Evolutionary conservation across 2,888 invertebrate species (phyloP).

Genomic region (Endotricha flammealis): DNA sequence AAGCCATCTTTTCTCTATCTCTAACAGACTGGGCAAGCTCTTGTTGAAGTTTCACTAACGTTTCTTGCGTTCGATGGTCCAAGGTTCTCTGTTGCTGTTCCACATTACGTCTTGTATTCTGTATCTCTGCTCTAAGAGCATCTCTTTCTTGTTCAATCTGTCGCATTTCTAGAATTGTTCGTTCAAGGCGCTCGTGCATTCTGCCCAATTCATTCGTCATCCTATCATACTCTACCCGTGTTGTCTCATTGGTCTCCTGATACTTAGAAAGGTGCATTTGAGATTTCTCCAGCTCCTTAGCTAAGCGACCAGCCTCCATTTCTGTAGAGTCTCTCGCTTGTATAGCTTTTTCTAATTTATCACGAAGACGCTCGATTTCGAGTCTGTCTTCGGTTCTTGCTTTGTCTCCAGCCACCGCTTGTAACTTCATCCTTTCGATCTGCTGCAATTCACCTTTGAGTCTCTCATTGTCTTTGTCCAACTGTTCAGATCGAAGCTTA

Average conservation of each 20-base stretch:
- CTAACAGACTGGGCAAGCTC: conserved; percentile 84
- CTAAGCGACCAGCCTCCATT: conserved; percentile 89
- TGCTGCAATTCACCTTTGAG: conserved; percentile 78
- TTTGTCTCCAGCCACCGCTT: conserved; percentile 81
- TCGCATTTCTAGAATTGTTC: conserved; percentile 83
- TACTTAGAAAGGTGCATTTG: conserved; percentile 90
- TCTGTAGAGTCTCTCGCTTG: conserved; percentile 90
- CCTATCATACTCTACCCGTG: conserved; percentile 90
- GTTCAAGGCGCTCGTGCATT: conserved; percentile 88
- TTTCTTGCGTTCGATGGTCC: conserved; percentile 84
- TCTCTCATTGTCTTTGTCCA: conserved; percentile 79
- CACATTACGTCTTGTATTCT: conserved; percentile 80
- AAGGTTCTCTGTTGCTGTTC: conserved; percentile 82
- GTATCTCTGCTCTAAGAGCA: conserved; percentile 82
- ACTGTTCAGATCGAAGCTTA: conserved; percentile 82
- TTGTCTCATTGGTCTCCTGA: conserved; percentile 89
- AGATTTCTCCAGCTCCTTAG: conserved; percentile 91
- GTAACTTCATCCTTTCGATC: conserved; percentile 86
- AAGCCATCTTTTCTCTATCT: conserved; percentile 87
- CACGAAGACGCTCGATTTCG: conserved; percentile 90
- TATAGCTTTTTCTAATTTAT: conserved; percentile 91
- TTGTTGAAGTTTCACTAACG: conserved; percentile 84
- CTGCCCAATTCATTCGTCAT: conserved; percentile 89
- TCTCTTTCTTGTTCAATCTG: conserved; percentile 87
- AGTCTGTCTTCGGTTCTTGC: conserved; percentile 82